These are phyloP conservation scores for Pyrrhosoma nymphula DNA, from an alignment of 2,888 invertebrate species.

Conservation along the genomic window DNA sequence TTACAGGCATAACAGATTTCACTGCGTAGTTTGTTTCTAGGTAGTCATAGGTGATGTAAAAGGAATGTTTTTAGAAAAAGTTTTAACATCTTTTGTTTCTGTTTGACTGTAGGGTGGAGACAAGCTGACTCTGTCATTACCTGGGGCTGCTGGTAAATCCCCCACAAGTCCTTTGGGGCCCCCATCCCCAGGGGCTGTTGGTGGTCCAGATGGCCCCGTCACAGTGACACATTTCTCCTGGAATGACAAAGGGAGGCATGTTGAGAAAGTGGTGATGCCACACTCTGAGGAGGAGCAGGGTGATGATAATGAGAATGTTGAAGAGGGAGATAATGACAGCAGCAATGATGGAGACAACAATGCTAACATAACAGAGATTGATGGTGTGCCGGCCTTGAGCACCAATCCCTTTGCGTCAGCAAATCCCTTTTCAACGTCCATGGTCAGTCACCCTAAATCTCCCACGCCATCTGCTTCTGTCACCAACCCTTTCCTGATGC, in stretches of 20 bases:
- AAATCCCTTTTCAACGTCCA: constrained; percentile 36
- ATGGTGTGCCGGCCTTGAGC: background rate
- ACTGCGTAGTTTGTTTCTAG: no score
- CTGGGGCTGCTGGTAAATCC: constrained; percentile 77
- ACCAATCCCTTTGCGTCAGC: constrained; percentile 59
- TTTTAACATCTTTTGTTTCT: constrained; percentile 57
- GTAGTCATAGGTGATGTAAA: no score
- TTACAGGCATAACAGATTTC: no score
- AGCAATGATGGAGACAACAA: background rate
- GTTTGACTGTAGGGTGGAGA: constrained; percentile 82
- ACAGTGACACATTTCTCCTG: constrained; percentile 83
- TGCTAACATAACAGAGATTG: background rate
- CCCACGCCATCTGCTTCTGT: background rate
- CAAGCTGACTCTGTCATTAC: constrained; percentile 84
- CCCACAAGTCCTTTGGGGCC: constrained; percentile 66
- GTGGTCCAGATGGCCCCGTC: constrained; percentile 77
- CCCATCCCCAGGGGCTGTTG: constrained; percentile 60
- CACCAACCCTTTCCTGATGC: constrained; percentile 60
- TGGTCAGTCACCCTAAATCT: constrained; percentile 38
- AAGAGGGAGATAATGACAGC: background rate
- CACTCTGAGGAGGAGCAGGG: constrained; percentile 74
- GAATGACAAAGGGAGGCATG: constrained; percentile 78
- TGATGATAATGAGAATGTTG: background rate
- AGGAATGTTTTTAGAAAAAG: no score
- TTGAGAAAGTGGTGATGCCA: constrained; percentile 77